Conservation (phyloP, 2,113 vertebrate species). For the Progne subis region DNA sequence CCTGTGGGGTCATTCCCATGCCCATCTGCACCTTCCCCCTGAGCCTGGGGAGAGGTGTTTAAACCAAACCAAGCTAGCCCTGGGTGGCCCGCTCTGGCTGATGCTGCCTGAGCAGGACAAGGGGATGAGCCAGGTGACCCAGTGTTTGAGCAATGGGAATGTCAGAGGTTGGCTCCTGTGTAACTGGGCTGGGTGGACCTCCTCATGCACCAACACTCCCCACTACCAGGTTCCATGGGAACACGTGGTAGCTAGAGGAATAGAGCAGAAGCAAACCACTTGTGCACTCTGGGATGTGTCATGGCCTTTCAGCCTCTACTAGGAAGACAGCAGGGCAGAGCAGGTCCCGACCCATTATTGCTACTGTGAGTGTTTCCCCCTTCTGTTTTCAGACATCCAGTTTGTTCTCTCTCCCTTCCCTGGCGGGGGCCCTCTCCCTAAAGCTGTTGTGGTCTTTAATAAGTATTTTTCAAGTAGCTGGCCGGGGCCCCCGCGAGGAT, state of each 20-base stretch:
- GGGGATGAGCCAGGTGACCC: accelerated
- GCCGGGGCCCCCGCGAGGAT: slow-evolving; percentile 26
- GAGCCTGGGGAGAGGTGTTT: neutral
- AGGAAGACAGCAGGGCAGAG: neutral
- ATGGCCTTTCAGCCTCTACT: neutral
- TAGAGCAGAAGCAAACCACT: neutral
- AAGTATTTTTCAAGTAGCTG: slow-evolving; percentile 50
- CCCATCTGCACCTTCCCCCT: accelerated
- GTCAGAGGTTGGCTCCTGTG: neutral
- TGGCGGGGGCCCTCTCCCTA: neutral
- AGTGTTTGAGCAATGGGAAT: accelerated
- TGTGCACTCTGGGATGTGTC: neutral
- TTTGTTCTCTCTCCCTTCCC: neutral
- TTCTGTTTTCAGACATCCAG: neutral
- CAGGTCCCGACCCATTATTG: neutral
- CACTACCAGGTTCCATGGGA: neutral
- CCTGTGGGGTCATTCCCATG: accelerated
- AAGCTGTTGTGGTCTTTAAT: slow-evolving; percentile 28
- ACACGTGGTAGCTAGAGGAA: neutral
- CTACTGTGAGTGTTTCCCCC: neutral
- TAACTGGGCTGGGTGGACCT: neutral
- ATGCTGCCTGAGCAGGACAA: neutral
- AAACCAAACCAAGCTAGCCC: neutral
- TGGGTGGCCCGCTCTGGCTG: neutral
- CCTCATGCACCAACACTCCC: neutral